Base-by-base conservation (phyloP, 2,888 invertebrate genomes). In the Conistra vaccinii region DNA sequence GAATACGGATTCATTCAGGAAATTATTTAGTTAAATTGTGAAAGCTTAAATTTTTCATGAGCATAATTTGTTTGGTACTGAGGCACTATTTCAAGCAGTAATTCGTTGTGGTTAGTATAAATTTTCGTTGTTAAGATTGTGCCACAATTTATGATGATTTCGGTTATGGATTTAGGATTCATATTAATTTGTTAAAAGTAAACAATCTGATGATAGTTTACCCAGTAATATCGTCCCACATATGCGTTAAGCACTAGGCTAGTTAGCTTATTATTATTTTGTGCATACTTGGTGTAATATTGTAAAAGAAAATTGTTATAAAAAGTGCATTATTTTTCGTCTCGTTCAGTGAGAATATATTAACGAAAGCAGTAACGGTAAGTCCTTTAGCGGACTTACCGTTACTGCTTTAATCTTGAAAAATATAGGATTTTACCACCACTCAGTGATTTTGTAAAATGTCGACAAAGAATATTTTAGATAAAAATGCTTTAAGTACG, bases 331-430 rank as follows among this genome's bases (percentile, higher is more conserved):
- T 45, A 48, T 39, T 48, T 62, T 1, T 42, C 39, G 2, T 39
- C 42, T 32, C 45, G 12, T 20, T 20, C n/a, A 61, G 39, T 77
- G 29, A 77, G 42, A 75, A 76, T 42, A 51, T 61, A 53, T 61
- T 68, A 57, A 39, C 7, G 3, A 61, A 29, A 57, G n/a, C 20
- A 65, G 53, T 55, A 48, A 68, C 57, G 48, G 32, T 14, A 9
- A 48, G 29, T 72, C 42, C 73, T n/a, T n/a, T n/a, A n/a, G n/a
- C n/a, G n/a, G n/a, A n/a, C n/a, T n/a, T n/a, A n/a, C n/a, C n/a
- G n/a, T n/a, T n/a, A n/a, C n/a, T n/a, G n/a, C n/a, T n/a, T n/a
- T n/a, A n/a, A n/a, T n/a, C n/a, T n/a, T n/a, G n/a, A n/a, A n/a
- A n/a, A n/a, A n/a, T n/a, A n/a, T n/a, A n/a, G n/a, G n/a, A n/a